A percentile compares a stretch with the other conserved stretches of the same genome.
Evolutionary conservation across 2,113 vertebrate genomes (phyloP).

Genomic region (Hemiscyllium ocellatum): DNA sequence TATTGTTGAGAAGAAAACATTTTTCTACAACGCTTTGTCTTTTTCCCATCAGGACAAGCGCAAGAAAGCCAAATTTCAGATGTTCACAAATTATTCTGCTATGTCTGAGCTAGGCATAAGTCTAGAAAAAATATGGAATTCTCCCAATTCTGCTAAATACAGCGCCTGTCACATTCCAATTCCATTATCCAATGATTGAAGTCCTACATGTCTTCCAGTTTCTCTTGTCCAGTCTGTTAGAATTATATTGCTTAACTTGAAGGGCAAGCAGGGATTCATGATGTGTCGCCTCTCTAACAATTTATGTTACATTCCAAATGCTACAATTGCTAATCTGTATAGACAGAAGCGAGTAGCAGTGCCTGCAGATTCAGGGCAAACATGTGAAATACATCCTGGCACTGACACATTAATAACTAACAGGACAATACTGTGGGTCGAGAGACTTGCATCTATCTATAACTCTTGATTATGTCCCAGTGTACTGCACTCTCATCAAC

Average conservation of each 20-base stretch:
- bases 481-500: neutral
- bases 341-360: neutral
- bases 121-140: neutral
- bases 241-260: slow-evolving; percentile 7
- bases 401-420: neutral
- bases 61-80: neutral
- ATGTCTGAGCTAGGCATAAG: neutral
- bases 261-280: neutral
- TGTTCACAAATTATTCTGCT: neutral
- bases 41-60: neutral
- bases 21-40: neutral
- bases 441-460: neutral
- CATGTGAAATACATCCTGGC: neutral
- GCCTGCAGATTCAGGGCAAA: neutral
- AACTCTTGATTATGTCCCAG: neutral
- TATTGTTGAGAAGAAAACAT: neutral
- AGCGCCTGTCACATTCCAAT: neutral
- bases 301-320: slow-evolving; percentile 7
- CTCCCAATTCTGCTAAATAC: neutral
- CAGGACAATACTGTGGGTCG: neutral
- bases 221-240: neutral
- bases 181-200: neutral
- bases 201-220: neutral
- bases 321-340: neutral
- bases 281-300: neutral